Conservation (phyloP, 2,113 vertebrate species). For the Euleptes europaea region DNA sequence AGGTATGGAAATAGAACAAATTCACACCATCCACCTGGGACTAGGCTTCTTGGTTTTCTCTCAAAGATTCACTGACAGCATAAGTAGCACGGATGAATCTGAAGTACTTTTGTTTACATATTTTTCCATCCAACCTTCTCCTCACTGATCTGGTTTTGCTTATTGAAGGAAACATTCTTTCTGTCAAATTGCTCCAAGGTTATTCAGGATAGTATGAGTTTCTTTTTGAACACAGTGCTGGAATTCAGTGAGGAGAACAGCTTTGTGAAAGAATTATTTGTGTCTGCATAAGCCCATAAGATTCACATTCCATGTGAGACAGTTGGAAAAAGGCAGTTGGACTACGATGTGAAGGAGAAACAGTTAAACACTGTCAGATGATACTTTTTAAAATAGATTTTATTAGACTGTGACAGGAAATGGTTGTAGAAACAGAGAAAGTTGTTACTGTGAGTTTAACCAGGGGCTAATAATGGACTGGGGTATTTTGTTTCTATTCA, state of each 20-base stretch:
- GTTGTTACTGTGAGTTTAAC: no score
- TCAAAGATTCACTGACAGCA: conserved; percentile 25
- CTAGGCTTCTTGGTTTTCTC: conserved; percentile 3
- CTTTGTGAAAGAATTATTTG: no score
- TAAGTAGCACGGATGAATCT: conserved; percentile 11
- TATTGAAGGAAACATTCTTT: conserved; percentile 24
- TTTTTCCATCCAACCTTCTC: background rate
- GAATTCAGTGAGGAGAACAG: conserved; percentile 11
- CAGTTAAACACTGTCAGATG: no score
- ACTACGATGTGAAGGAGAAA: no score
- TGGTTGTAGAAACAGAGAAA: no score
- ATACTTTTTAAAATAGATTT: no score
- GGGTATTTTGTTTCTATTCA: no score
- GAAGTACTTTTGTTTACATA: background rate
- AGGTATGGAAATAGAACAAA: conserved; percentile 4
- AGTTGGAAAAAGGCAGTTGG: no score
- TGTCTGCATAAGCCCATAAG: no score
- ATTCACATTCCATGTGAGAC: no score
- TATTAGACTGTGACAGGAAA: no score
- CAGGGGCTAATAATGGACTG: no score
- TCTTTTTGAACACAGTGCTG: conserved; percentile 16
- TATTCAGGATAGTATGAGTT: background rate
- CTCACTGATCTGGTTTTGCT: conserved; percentile 16
- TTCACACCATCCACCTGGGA: background rate
- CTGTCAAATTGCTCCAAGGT: conserved; percentile 18